phyloP scores from a whole-genome alignment of 2,797 vertebrate species.

The Gymnocypris eckloni region DNA sequence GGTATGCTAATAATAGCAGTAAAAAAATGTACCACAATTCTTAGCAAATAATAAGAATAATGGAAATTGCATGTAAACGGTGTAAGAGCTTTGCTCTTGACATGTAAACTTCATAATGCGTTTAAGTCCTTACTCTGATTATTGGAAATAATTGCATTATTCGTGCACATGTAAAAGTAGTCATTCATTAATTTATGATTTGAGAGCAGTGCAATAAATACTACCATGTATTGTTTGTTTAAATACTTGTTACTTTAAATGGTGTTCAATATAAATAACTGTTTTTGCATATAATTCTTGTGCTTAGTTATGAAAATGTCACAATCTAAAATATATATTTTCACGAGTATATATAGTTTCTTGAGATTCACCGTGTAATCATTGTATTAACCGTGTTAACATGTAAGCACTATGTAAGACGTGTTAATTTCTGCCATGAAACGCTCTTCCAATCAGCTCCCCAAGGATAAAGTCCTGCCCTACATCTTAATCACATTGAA shows the following conservation, averaged over 20 bases:
- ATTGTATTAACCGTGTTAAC: background rate
- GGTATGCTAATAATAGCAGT: no score
- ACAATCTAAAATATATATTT: background rate
- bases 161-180: no score
- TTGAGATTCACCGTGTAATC: background rate
- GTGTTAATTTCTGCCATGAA: background rate
- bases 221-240: background rate
- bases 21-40: no score
- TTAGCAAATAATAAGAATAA: no score
- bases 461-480: background rate
- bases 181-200: background rate
- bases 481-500: background rate
- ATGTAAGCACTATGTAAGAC: no score
- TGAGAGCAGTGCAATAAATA: background rate
- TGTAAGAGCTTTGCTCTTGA: no score
- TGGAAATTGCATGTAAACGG: no score
- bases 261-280: background rate
- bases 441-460: background rate
- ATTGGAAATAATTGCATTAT: no score
- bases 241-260: background rate
- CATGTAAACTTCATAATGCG: no score
- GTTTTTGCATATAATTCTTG: background rate
- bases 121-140: no score
- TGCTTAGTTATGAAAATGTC: background rate
- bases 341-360: background rate